Evolutionary conservation across 2,113 vertebrate genomes (phyloP).

Genomic region (Rhineura floridana): DNA sequence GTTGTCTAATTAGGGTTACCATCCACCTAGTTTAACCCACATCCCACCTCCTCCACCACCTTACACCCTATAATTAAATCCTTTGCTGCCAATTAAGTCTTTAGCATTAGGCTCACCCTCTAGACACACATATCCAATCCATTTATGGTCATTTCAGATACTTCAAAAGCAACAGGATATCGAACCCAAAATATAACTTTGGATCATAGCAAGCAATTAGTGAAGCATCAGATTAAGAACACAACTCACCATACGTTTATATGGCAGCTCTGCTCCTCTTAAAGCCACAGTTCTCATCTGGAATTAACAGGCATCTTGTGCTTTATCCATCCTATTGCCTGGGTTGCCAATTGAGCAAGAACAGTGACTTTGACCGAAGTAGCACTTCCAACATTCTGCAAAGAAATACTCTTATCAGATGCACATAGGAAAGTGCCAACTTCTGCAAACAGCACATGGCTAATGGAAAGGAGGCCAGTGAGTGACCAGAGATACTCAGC

Average conservation of each 20-base stretch:
- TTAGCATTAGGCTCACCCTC: neutral
- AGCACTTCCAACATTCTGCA: neutral
- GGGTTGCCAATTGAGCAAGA: too few relatives aligned
- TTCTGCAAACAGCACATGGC: too few relatives aligned
- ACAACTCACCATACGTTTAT: neutral
- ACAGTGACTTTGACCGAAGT: neutral
- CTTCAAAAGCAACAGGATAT: neutral
- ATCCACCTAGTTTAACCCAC: neutral
- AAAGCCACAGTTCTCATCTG: neutral
- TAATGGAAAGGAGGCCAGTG: neutral
- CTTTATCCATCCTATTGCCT: neutral
- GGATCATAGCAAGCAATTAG: neutral
- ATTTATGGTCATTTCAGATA: neutral
- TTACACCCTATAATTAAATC: neutral
- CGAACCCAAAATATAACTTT: neutral
- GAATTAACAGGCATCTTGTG: neutral
- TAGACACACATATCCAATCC: neutral
- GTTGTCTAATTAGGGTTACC: neutral
- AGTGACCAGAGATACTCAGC: neutral
- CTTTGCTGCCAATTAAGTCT: neutral
- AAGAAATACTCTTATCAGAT: neutral
- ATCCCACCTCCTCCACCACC: neutral
- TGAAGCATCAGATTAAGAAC: neutral
- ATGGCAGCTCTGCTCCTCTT: too few relatives aligned
- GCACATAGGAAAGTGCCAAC: neutral